phyloP scores from a whole-genome alignment of 1,140 invertebrate species.

The Trichonephila clavata region DNA sequence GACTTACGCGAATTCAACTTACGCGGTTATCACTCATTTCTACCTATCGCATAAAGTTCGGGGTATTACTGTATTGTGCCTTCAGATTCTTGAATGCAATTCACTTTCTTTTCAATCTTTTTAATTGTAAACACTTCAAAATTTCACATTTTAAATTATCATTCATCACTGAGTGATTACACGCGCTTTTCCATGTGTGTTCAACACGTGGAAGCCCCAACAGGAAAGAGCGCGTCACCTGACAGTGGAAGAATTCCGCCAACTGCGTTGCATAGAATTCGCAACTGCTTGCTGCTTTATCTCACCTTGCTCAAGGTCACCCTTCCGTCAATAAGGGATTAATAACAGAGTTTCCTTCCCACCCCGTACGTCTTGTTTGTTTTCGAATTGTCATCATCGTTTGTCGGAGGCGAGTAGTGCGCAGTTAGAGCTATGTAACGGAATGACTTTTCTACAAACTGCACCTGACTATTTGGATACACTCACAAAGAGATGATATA shows the following conservation, averaged over 20 bases:
- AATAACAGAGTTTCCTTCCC: not conserved
- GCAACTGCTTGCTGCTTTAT: not conserved
- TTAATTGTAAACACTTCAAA: no score
- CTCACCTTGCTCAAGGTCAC: not conserved
- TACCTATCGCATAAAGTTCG: no score
- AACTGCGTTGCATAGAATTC: no score
- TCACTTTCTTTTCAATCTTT: no score
- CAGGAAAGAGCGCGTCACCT: not conserved
- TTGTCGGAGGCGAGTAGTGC: not conserved
- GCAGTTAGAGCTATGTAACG: not conserved
- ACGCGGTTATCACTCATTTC: no score
- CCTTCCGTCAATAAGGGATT: not conserved
- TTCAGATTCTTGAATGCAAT: no score
- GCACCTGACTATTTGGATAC: not conserved
- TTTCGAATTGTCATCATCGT: not conserved
- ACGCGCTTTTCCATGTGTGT: no score
- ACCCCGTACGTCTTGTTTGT: not conserved
- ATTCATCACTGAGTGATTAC: no score
- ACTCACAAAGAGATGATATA: not conserved
- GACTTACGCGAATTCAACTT: no score
- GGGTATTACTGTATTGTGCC: no score
- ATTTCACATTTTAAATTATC: no score
- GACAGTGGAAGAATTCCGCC: not conserved
- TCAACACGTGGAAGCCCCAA: constrained; percentile 1
- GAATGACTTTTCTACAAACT: not conserved